phyloP scores from a whole-genome alignment of 2,888 invertebrate species.

The Clunio marinus region DNA sequence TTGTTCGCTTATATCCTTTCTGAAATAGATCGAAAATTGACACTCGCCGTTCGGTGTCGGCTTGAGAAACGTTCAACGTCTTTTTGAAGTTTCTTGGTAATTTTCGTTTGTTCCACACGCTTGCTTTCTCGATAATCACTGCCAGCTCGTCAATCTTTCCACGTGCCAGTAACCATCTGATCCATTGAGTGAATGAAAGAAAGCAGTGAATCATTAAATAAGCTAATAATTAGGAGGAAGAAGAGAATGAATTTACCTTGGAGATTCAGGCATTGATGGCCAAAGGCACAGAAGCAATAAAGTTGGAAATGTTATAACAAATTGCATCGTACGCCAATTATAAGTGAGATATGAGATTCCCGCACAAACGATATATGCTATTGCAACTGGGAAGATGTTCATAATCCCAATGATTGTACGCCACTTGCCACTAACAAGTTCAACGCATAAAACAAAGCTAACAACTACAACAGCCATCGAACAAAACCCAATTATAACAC shows the following conservation, averaged over 20 bases:
- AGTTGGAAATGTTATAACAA: conserved; percentile 59
- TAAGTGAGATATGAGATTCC: conserved; percentile 58
- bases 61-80: conserved; percentile 53
- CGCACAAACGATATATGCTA: conserved; percentile 57
- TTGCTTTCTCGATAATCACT: conserved; percentile 61
- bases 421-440: conserved; percentile 62
- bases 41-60: conserved; percentile 51
- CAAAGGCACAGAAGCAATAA: conserved; percentile 53
- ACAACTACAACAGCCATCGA: conserved; percentile 64
- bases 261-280: conserved; percentile 72
- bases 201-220: not conserved
- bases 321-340: conserved; percentile 55
- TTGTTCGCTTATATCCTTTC: conserved; percentile 61
- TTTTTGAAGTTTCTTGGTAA: conserved; percentile 66
- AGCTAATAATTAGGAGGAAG: not conserved
- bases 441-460: conserved; percentile 63
- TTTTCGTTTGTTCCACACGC: conserved; percentile 60
- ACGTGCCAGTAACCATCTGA: conserved; percentile 69
- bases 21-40: conserved; percentile 64
- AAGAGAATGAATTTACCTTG: conserved; percentile 49
- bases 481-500: conserved; percentile 60
- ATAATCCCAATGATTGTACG: conserved; percentile 60
- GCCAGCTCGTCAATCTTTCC: conserved; percentile 65
- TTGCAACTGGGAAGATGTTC: conserved; percentile 43
- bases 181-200: too few relatives aligned